A percentile compares a stretch with the other conserved stretches of the same genome.
Evolutionary conservation across 1,140 invertebrate genomes (phyloP).

Genomic region (Halictus rubicundus): DNA sequence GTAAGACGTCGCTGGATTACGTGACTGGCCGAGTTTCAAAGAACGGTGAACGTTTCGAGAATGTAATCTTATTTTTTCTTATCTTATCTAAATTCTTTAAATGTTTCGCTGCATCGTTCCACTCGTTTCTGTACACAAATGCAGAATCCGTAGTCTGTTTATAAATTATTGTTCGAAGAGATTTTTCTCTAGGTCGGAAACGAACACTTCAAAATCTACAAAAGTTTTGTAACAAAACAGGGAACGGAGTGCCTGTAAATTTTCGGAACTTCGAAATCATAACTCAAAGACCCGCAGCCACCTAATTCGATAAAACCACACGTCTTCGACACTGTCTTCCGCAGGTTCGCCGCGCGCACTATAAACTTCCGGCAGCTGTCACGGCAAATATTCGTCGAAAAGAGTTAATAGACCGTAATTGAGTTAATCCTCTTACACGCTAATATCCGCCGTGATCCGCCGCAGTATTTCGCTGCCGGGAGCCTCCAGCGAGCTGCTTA

Average conservation of each 20-base stretch:
- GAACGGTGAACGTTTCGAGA: background rate
- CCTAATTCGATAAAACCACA: background rate
- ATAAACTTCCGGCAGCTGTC: background rate
- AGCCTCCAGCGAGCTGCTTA: background rate
- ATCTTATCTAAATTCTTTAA: no score
- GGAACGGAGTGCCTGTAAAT: no score
- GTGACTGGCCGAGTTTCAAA: slow-evolving; percentile 35
- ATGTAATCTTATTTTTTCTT: background rate
- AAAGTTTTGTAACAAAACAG: no score
- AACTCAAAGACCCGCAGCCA: no score
- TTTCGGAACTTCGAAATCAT: no score
- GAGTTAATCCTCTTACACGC: background rate
- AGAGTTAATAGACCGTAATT: background rate
- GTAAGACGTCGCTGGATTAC: slow-evolving; percentile 60
- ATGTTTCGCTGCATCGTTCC: no score
- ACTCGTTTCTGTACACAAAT: no score
- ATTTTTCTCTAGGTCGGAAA: no score
- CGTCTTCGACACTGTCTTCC: background rate
- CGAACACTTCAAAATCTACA: no score
- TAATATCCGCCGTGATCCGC: background rate
- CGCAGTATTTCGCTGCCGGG: background rate
- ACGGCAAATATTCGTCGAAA: background rate
- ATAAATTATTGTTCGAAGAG: no score
- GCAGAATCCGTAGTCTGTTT: no score
- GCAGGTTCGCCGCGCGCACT: background rate